Evolutionary conservation across 2,888 invertebrate species (phyloP).

Genomic region (Cybosia mesomella): DNA sequence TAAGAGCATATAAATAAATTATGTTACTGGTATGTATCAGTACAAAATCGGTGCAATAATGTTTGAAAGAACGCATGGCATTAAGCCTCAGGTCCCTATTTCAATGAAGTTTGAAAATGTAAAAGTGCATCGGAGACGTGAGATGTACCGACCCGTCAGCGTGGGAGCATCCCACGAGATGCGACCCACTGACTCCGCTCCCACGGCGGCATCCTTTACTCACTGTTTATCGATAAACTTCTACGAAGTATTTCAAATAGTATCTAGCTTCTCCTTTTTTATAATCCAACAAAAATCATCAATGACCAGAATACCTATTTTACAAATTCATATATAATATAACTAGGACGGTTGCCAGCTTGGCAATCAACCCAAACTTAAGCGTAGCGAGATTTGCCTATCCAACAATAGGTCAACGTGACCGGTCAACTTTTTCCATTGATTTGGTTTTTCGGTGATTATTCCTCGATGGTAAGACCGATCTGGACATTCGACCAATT

Average conservation of each 20-base stretch:
- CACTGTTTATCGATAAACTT: conserved; percentile 27
- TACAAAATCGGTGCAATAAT: neutral
- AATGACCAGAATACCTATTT: neutral
- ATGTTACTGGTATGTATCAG: neutral
- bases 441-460: too few relatives aligned
- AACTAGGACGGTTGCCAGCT: too few relatives aligned
- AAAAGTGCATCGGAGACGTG: conserved; percentile 53
- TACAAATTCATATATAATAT: too few relatives aligned
- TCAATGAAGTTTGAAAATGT: conserved; percentile 46
- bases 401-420: too few relatives aligned
- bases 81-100: conserved; percentile 33
- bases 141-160: conserved; percentile 37
- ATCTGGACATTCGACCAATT: too few relatives aligned
- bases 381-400: too few relatives aligned
- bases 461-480: too few relatives aligned
- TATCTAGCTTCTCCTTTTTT: neutral
- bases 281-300: neutral
- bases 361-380: too few relatives aligned
- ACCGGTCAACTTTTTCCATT: too few relatives aligned
- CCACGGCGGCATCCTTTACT: conserved; percentile 56
- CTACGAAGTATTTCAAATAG: conserved; percentile 15
- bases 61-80: conserved; percentile 19
- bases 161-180: conserved; percentile 53
- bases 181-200: conserved; percentile 56
- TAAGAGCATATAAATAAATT: neutral